These are phyloP conservation scores for Nycteola revayana DNA, from an alignment of 2,888 invertebrate genomes.

Conservation along the genomic window DNA sequence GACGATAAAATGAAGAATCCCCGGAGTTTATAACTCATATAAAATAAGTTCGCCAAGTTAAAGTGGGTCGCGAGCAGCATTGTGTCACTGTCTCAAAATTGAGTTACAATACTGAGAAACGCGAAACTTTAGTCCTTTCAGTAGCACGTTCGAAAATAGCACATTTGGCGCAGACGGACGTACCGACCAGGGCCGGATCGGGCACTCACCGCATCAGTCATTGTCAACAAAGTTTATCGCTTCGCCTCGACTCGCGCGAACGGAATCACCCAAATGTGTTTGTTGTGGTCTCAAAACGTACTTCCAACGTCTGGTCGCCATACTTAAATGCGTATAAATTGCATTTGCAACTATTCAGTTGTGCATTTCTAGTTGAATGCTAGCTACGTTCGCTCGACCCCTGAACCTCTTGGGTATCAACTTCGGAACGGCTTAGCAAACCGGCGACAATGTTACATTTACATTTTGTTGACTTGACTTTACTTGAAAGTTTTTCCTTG, in stretches of 20 bases:
- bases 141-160: constrained; percentile 58
- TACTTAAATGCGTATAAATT: constrained; percentile 37
- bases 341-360: constrained; percentile 40
- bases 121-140: constrained; percentile 50
- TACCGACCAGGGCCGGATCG: constrained; percentile 30
- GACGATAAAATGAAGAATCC: constrained; percentile 24
- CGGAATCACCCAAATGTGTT: constrained; percentile 64
- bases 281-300: constrained; percentile 58
- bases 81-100: constrained; percentile 57
- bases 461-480: constrained; percentile 21
- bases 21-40: constrained; percentile 39
- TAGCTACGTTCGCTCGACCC: constrained; percentile 17
- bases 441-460: constrained; percentile 19
- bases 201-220: constrained; percentile 61
- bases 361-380: constrained; percentile 41
- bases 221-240: constrained; percentile 75
- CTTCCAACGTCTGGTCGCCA: constrained; percentile 30
- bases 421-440: constrained; percentile 19
- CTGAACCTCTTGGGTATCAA: constrained; percentile 28
- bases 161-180: constrained; percentile 47
- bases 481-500: constrained; percentile 11
- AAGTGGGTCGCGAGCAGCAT: constrained; percentile 51
- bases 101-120: constrained; percentile 54
- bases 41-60: constrained; percentile 46
- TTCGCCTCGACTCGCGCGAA: constrained; percentile 35